Percentiles rank a stretch among this genome's conserved stretches.
Evolutionary conservation across 2,888 invertebrate species (phyloP).

Genomic region (Onchidella celtica): DNA sequence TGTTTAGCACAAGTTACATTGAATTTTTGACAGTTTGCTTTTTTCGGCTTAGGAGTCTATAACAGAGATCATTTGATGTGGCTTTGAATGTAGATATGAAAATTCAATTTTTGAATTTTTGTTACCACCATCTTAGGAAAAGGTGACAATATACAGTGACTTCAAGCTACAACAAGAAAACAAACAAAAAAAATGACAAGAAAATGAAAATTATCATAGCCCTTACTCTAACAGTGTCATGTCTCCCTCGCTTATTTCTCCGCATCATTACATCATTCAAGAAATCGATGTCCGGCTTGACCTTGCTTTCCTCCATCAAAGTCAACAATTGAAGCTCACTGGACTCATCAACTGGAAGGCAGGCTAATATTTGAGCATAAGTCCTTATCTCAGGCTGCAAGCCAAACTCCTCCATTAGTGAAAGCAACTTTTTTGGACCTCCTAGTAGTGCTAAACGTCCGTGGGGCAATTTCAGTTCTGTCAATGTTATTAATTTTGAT

Average conservation of each 20-base stretch:
- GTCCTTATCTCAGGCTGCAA: conserved; percentile 89
- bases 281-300: conserved; percentile 89
- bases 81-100: too few relatives aligned
- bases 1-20: too few relatives aligned
- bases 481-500: conserved; percentile 1
- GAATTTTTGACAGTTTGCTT: too few relatives aligned
- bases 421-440: conserved; percentile 88
- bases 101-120: too few relatives aligned
- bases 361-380: conserved; percentile 88
- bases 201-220: too few relatives aligned
- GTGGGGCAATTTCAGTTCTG: conserved; percentile 52
- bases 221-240: conserved; percentile 86
- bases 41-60: too few relatives aligned
- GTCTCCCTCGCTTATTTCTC: conserved; percentile 86
- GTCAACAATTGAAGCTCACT: conserved; percentile 87
- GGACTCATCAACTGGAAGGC: conserved; percentile 85
- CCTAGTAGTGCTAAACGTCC: conserved; percentile 85
- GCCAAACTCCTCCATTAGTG: conserved; percentile 86
- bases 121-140: too few relatives aligned
- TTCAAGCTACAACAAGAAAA: too few relatives aligned
- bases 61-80: too few relatives aligned
- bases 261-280: conserved; percentile 93
- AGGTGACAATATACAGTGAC: too few relatives aligned
- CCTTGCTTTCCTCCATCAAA: conserved; percentile 82
- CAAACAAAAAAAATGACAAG: too few relatives aligned